These are phyloP conservation scores for Habropoda laboriosa DNA, from an alignment of 1,140 invertebrate genomes.

Conservation along the genomic window DNA sequence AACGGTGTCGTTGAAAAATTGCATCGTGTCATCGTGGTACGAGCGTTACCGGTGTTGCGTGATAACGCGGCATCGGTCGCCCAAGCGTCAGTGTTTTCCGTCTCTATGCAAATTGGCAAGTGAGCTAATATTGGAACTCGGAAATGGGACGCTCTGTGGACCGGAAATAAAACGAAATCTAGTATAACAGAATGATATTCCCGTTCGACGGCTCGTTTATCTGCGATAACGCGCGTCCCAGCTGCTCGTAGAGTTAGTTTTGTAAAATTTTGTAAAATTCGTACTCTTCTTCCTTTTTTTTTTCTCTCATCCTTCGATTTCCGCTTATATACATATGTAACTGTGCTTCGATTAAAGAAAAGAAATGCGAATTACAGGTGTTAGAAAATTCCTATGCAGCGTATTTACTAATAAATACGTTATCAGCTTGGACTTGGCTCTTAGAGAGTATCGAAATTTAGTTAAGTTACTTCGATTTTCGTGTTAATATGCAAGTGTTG, in stretches of 20 bases:
- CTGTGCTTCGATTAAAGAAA: background rate
- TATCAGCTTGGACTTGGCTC: too few species aligned
- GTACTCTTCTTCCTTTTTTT: background rate
- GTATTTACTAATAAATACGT: background rate
- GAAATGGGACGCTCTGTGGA: constrained; percentile 71
- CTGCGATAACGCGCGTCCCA: constrained; percentile 2
- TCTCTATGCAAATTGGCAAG: constrained; percentile 76
- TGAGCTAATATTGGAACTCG: constrained; percentile 73
- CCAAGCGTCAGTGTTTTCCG: constrained; percentile 66
- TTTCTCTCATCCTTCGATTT: background rate
- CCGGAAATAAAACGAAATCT: constrained; percentile 75
- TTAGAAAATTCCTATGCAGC: background rate
- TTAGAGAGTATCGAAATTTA: too few species aligned
- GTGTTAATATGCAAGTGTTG: too few species aligned
- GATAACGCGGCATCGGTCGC: constrained; percentile 73
- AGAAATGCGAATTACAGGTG: too few species aligned
- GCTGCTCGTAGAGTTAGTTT: background rate
- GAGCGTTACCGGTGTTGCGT: constrained; percentile 61
- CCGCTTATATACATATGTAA: too few species aligned
- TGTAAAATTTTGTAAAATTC: background rate
- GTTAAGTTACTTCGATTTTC: too few species aligned
- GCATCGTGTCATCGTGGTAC: constrained; percentile 49
- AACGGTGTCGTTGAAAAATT: constrained; percentile 45
- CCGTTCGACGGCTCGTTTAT: constrained; percentile 23
- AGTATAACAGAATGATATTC: constrained; percentile 44